Evolutionary conservation across 53 echinoderm and acorn worm genomes (phyloP).

Genomic region (Holothuria leucospilota): DNA sequence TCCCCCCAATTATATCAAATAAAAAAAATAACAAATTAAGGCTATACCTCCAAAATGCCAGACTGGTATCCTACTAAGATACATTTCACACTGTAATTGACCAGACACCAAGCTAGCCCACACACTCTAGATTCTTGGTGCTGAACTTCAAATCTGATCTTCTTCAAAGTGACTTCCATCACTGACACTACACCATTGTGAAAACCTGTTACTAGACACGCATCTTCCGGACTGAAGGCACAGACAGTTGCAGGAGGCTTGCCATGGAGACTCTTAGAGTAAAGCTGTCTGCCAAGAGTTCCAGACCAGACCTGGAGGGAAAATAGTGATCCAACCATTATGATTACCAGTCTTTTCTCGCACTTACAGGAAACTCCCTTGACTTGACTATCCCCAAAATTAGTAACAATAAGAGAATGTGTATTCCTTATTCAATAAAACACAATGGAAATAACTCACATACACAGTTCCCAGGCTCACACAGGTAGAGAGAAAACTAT

Average conservation of each 20-base stretch:
- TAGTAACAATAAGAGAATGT: too few relatives aligned
- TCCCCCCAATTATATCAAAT: too few relatives aligned
- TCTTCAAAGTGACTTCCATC: slow-evolving; percentile 62
- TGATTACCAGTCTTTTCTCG: too few relatives aligned
- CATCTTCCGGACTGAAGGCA: slow-evolving; percentile 74
- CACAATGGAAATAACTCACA: too few relatives aligned
- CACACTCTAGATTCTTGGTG: slow-evolving; percentile 73
- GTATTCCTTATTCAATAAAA: too few relatives aligned
- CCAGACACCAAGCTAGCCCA: slow-evolving; percentile 69
- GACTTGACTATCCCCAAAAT: too few relatives aligned
- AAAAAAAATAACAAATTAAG: too few relatives aligned
- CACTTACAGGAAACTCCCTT: too few relatives aligned
- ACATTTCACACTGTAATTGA: not conserved
- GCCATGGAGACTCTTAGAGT: slow-evolving; percentile 54
- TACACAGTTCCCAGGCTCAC: too few relatives aligned
- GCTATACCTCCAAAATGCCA: slow-evolving; percentile 72
- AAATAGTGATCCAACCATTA: too few relatives aligned
- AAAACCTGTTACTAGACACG: slow-evolving; percentile 77
- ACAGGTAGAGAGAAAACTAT: too few relatives aligned
- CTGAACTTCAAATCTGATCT: slow-evolving; percentile 54
- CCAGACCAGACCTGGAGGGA: slow-evolving; percentile 91
- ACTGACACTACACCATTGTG: slow-evolving; percentile 78
- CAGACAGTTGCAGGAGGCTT: slow-evolving; percentile 64
- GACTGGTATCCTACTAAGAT: slow-evolving; percentile 79
- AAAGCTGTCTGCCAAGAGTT: slow-evolving; percentile 78